Evolutionary conservation across 1,140 invertebrate genomes (phyloP), one percentile per base, ranked within the genome.

Genomic region (Scaptomyza pallida): DNA sequence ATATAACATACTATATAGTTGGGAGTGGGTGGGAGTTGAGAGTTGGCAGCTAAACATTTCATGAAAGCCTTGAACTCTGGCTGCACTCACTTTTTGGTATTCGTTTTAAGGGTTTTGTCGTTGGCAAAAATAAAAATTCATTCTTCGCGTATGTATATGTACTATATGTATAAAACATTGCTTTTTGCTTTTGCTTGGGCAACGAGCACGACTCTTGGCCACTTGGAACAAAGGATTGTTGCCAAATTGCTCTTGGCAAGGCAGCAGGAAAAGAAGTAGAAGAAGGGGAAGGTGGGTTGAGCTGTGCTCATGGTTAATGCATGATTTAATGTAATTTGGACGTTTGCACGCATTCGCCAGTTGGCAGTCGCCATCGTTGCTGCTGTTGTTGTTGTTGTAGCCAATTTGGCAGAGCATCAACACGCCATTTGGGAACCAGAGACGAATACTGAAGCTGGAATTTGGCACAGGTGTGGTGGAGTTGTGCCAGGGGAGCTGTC

Each of bases 321-420:
- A 88, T 88, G 82, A 88, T 88, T 89, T 88, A 88, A 88, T 88
- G 78, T 81, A 78, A 82, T 82, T 88, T 65, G 41, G 63, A 63
- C 44, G 52, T 67, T 86, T 75, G 60, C 75, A 88, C 82, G 82
- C 82, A 88, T 75, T 72, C 75, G 35, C 30, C 73, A 63, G 56
- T 70, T 63, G 23, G 23, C 33, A 12, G 45, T 21, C 15, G 33
- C 23, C 35, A 15, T 26, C 37, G 35, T 17, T 13, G 41, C 16
- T 37, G 12, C 21, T 54, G 13, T 13, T 61, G 21, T 15, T 51
- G 15, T 47, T 64, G 41, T n/a, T 19, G 30, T 62, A 74, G 65
- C 74, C 78, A 86, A 82, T 88, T 86, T 86, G 82, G 83, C 82
- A 86, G 78, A 75, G 82, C 82, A 88, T 88, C 83, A 88, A 88